phyloP scores from a whole-genome alignment of 2,113 vertebrate genomes.

The Tyrannus savana region DNA sequence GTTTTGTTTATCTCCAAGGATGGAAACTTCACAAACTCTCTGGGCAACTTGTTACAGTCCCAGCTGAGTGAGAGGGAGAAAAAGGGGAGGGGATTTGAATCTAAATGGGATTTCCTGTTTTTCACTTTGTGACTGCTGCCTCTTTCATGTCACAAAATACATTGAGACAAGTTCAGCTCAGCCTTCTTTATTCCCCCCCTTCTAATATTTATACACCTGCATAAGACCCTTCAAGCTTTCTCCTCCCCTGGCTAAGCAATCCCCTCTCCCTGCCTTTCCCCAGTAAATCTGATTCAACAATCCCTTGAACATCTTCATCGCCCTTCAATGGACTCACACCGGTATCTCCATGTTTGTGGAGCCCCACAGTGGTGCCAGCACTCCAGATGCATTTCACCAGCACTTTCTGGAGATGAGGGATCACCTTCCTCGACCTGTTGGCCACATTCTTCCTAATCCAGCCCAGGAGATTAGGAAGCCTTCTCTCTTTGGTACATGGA shows the following conservation, averaged over 20 bases:
- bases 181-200: neutral
- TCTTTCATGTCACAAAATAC: neutral
- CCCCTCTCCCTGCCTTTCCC: neutral
- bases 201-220: neutral
- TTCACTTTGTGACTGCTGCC: neutral
- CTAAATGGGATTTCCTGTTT: neutral
- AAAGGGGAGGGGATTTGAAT: neutral
- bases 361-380: neutral
- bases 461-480: neutral
- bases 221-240: neutral
- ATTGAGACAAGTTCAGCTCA: neutral
- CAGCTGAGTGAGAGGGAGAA: neutral
- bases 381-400: neutral
- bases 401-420: neutral
- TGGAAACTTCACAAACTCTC: neutral
- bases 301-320: neutral
- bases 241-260: neutral
- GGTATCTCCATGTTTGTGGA: neutral
- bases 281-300: neutral
- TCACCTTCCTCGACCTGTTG: neutral
- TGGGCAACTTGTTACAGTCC: neutral
- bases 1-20: neutral
- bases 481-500: neutral
- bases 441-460: neutral
- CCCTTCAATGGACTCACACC: neutral